Percentiles rank a stretch among this genome's conserved stretches.
These are phyloP conservation scores for Wasmannia auropunctata DNA, from an alignment of 1,140 invertebrate species.

Conservation along the genomic window DNA sequence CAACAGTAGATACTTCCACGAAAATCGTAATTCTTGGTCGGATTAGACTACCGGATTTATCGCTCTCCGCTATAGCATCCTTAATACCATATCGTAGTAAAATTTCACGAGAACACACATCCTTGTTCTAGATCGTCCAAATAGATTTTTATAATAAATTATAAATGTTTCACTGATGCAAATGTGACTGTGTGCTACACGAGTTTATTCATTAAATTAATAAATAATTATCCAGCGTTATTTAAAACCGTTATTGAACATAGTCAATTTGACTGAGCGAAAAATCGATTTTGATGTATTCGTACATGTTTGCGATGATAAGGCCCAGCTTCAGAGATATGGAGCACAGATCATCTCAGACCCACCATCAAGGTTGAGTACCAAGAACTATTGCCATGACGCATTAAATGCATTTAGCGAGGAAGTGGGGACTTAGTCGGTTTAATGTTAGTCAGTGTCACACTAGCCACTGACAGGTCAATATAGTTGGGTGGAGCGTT, in stretches of 20 bases:
- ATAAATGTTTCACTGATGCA: neutral
- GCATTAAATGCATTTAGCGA: slow-evolving; percentile 62
- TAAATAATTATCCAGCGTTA: neutral
- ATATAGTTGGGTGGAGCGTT: slow-evolving; percentile 26
- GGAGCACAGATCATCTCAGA: slow-evolving; percentile 10
- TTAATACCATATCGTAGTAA: neutral
- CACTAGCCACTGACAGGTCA: slow-evolving; percentile 33
- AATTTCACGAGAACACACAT: neutral
- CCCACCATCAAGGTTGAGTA: slow-evolving; percentile 55
- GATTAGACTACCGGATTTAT: slow-evolving; percentile 8
- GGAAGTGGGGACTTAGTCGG: slow-evolving; percentile 60
- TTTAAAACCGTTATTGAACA: neutral
- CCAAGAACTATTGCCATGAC: slow-evolving; percentile 51
- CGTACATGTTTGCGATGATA: neutral
- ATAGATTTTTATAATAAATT: neutral
- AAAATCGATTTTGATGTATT: neutral
- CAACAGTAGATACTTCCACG: neutral
- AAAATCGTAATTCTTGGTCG: slow-evolving; percentile 24
- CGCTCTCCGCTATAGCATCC: neutral
- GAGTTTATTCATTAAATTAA: neutral
- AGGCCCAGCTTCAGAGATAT: neutral
- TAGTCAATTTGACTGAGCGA: neutral
- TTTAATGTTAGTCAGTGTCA: slow-evolving; percentile 57
- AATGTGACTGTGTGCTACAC: neutral
- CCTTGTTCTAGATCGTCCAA: neutral